These are phyloP conservation scores for Drosophila helvetica DNA, from an alignment of 2,888 invertebrate genomes.

Conservation along the genomic window DNA sequence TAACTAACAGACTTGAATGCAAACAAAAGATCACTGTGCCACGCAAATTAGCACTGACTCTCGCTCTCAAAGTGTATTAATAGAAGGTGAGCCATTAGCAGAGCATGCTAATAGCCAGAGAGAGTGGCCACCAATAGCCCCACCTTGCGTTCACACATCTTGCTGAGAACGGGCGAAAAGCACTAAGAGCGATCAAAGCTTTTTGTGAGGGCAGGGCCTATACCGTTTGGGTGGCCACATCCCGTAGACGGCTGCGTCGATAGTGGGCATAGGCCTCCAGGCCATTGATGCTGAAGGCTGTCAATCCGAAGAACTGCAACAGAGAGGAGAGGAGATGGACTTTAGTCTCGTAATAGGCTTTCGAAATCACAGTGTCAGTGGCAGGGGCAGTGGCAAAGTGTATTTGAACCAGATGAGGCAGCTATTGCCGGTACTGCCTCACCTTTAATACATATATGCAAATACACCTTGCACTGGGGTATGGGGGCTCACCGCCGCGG, in stretches of 20 bases:
- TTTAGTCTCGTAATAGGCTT: neutral
- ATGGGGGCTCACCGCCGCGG: conserved; percentile 62
- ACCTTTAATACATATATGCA: too few species aligned
- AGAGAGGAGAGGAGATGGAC: neutral
- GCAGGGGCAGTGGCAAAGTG: neutral
- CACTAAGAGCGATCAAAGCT: neutral
- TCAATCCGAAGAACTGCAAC: conserved; percentile 62
- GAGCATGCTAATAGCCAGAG: too few species aligned
- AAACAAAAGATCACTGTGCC: neutral
- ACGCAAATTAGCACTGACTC: neutral
- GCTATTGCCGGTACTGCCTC: too few species aligned
- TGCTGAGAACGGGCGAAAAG: neutral
- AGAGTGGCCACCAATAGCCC: neutral
- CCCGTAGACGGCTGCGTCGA: conserved; percentile 64
- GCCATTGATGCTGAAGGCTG: conserved; percentile 61
- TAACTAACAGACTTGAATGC: neutral
- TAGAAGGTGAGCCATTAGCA: neutral
- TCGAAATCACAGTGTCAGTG: neutral
- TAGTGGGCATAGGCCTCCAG: conserved; percentile 62
- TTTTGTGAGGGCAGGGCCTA: conserved; percentile 14
- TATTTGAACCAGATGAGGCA: too few species aligned
- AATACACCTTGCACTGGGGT: neutral
- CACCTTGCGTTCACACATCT: neutral
- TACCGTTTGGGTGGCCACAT: conserved; percentile 62
- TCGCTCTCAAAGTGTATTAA: neutral